Evolutionary conservation across 1,140 invertebrate genomes (phyloP).

Genomic region (Pogonomyrmex californicus): DNA sequence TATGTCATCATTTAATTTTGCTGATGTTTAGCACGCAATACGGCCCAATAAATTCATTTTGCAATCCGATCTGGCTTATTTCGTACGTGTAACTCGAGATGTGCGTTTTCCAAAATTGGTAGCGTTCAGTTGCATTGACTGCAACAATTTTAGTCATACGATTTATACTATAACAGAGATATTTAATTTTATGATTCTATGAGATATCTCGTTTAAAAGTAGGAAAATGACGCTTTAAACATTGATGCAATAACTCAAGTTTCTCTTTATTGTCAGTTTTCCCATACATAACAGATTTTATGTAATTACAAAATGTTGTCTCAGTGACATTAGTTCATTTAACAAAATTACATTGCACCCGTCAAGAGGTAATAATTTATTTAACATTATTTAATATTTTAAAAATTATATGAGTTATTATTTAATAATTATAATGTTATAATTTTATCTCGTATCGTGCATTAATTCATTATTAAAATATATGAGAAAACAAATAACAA

Average conservation of each 20-base stretch:
- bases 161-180: neutral
- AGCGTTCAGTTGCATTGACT: slow-evolving; percentile 27
- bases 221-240: neutral
- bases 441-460: neutral
- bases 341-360: neutral
- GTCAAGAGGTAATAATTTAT: neutral
- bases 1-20: slow-evolving; percentile 40
- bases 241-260: neutral
- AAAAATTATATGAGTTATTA: too few relatives aligned
- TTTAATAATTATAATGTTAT: too few relatives aligned
- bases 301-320: neutral
- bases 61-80: slow-evolving; percentile 44
- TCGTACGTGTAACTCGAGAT: slow-evolving; percentile 46
- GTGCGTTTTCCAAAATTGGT: slow-evolving; percentile 49
- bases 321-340: neutral
- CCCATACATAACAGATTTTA: neutral
- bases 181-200: neutral
- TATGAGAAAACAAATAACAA: neutral
- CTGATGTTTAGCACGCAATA: slow-evolving; percentile 20
- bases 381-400: neutral
- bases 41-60: slow-evolving; percentile 29
- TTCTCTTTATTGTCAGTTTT: neutral
- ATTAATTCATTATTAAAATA: neutral
- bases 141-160: slow-evolving; percentile 19
- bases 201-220: neutral